Percentiles rank a stretch among this genome's conserved stretches.
Evolutionary conservation across 2,113 vertebrate species (phyloP).

Genomic region (Phoenicopterus ruber): DNA sequence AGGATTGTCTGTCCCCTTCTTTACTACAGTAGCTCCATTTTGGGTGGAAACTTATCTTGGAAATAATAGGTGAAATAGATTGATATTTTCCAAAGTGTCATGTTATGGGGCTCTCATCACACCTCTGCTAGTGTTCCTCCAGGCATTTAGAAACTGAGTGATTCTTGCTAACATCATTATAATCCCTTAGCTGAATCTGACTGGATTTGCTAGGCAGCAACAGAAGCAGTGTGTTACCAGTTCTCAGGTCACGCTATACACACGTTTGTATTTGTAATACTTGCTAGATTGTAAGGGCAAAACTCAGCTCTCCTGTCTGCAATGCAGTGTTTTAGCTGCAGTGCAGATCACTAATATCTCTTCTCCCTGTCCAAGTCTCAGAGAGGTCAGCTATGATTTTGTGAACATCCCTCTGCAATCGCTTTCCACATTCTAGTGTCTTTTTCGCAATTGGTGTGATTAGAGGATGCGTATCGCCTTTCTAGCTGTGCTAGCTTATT

Average conservation of each 20-base stretch:
- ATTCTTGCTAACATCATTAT: background rate
- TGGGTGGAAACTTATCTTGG: background rate
- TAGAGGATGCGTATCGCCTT: background rate
- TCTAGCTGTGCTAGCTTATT: background rate
- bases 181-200: background rate
- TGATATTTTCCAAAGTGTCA: background rate
- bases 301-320: background rate
- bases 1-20: background rate
- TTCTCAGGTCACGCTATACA: background rate
- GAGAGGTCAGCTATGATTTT: slow-evolving; percentile 29
- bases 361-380: background rate
- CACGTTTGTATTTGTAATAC: background rate
- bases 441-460: background rate
- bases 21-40: background rate
- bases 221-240: background rate
- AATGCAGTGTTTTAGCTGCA: slow-evolving; percentile 58
- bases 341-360: background rate
- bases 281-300: background rate
- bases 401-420: background rate
- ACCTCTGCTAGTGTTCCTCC: background rate
- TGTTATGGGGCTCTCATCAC: background rate
- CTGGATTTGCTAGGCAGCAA: background rate
- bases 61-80: background rate
- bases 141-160: background rate
- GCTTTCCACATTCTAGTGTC: background rate